phyloP scores from a whole-genome alignment of 1,140 invertebrate genomes.

The Drosophila melanica region DNA sequence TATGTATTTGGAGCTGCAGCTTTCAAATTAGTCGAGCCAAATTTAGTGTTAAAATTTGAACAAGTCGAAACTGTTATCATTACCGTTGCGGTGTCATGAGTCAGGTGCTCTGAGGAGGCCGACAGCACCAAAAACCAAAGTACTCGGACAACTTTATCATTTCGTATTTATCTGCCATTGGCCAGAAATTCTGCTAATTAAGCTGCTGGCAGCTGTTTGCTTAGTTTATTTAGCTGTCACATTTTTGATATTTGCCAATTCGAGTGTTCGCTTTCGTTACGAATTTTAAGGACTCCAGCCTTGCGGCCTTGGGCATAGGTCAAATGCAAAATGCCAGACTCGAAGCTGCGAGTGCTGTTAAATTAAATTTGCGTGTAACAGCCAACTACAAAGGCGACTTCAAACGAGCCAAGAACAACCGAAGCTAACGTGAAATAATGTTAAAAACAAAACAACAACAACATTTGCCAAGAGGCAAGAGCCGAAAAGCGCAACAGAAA shows the following conservation, averaged over 20 bases:
- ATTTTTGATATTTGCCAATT: conserved; percentile 34
- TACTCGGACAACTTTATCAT: conserved; percentile 15
- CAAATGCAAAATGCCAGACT: conserved; percentile 38
- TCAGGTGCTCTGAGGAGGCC: not conserved
- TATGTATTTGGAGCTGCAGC: conserved; percentile 33
- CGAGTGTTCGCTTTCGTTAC: conserved; percentile 12
- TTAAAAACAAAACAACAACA: conserved; percentile 68
- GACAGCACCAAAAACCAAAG: not conserved
- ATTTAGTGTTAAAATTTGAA: conserved; percentile 17
- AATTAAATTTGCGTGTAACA: conserved; percentile 42
- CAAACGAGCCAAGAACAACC: conserved; percentile 55
- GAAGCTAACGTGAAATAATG: conserved; percentile 55
- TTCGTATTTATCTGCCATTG: conserved; percentile 13
- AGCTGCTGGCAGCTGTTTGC: conserved; percentile 23
- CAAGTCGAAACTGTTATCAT: not conserved
- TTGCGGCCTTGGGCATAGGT: conserved; percentile 23
- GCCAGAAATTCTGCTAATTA: conserved; percentile 55
- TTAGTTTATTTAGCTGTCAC: not conserved
- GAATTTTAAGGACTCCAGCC: conserved; percentile 6
- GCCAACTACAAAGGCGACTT: conserved; percentile 63
- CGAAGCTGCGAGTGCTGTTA: conserved; percentile 6
- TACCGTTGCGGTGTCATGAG: conserved; percentile 17
- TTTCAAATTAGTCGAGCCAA: conserved; percentile 30
- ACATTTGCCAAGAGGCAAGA: conserved; percentile 61
- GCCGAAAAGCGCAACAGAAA: conserved; percentile 47